Percentiles rank a stretch among this genome's conserved stretches.
These are phyloP conservation scores for Scaeva pyrastri DNA, from an alignment of 2,888 invertebrate species.

Conservation along the genomic window DNA sequence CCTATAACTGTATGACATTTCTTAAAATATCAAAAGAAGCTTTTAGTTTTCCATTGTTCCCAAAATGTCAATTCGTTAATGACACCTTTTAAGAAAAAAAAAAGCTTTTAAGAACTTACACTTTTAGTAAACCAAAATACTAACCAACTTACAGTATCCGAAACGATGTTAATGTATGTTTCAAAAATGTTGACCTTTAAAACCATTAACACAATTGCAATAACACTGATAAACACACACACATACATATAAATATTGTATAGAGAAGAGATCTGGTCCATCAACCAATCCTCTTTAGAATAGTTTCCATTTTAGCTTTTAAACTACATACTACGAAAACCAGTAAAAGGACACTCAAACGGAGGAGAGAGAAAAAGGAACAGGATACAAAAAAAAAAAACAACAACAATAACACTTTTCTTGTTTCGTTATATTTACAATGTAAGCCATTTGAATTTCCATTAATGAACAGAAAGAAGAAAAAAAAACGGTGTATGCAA, in stretches of 20 bases:
- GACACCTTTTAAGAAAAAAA: not conserved
- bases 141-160: no score
- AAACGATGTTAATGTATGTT: no score
- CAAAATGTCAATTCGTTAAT: not conserved
- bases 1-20: no score
- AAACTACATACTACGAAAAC: not conserved
- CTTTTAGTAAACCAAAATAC: not conserved
- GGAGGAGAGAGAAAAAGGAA: no score
- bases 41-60: not conserved
- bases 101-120: not conserved
- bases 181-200: not conserved
- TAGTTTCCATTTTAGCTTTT: slow-evolving; percentile 18
- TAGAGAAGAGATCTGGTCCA: slow-evolving; percentile 13
- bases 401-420: not conserved
- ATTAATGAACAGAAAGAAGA: not conserved
- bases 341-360: no score
- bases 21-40: not conserved
- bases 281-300: slow-evolving; percentile 22
- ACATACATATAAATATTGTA: not conserved
- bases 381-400: not conserved
- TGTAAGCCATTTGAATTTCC: slow-evolving; percentile 42
- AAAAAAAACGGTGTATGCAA: slow-evolving; percentile 42
- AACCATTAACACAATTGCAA: not conserved
- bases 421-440: slow-evolving; percentile 11
- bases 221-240: no score